These are phyloP conservation scores for Camponotus floridanus DNA, from an alignment of 1,140 invertebrate species.

Conservation along the genomic window DNA sequence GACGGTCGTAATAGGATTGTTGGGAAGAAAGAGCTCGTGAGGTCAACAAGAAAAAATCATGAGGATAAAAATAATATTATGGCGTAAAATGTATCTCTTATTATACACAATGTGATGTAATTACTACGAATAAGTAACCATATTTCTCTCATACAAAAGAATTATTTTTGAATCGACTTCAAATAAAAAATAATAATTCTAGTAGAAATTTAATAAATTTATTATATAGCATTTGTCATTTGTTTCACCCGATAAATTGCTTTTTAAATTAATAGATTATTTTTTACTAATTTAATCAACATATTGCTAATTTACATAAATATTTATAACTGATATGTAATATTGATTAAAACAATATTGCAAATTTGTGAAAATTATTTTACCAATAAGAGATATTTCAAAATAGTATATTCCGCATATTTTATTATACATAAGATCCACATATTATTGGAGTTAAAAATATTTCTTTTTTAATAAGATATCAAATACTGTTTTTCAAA, in stretches of 20 bases:
- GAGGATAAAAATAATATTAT: constrained; percentile 9
- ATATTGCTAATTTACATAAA: background rate
- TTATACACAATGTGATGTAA: constrained; percentile 35
- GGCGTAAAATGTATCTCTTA: constrained; percentile 38
- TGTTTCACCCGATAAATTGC: background rate
- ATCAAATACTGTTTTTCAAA: background rate
- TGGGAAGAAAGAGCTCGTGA: constrained; percentile 7
- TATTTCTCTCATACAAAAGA: constrained; percentile 8
- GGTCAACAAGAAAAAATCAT: constrained; percentile 24
- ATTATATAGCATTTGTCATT: too few species aligned
- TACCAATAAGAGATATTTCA: background rate
- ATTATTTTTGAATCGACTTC: constrained; percentile 9
- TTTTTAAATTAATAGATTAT: background rate
- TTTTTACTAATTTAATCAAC: background rate
- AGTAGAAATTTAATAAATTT: too few species aligned
- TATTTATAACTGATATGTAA: background rate
- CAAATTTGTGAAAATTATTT: background rate
- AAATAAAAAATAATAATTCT: background rate
- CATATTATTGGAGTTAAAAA: background rate
- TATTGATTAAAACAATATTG: background rate
- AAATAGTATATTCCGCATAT: background rate
- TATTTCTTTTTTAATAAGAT: background rate
- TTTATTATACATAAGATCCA: background rate
- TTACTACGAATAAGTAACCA: constrained; percentile 38
- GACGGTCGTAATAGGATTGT: constrained; percentile 31